Base-by-base conservation (phyloP, 1,140 invertebrate genomes). In the Teleogryllus occipitalis region DNA sequence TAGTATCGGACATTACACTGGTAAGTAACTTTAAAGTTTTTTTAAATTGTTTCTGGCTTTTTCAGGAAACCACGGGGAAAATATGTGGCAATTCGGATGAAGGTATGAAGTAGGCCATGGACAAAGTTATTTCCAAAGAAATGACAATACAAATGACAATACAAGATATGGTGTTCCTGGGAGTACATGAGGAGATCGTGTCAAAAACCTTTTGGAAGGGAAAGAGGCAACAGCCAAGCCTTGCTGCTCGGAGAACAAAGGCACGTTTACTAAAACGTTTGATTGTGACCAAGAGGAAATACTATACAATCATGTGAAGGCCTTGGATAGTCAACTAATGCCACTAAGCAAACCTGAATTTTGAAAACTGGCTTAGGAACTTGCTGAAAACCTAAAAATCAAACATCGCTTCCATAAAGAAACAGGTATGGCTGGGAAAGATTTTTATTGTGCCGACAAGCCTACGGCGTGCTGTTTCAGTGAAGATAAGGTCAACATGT, bases 371-470 rank as follows among this genome's bases (percentile, higher is more conserved):
- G 75, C 75, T 10, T 75, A 14, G 8, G 18, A 75, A 8, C 22
- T 75, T 10, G 75, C 75, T 12, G 75, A 75, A 22, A 22, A 10
- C 10, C 18, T 75, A 22, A 75, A 75, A 22, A 14, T 18, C 8
- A 8, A 10, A 21, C 81, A 85, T 80, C 48, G 75, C 18, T 84
- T 85, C 77, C 85, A 84, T 79, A 82, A 82, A 27, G 80, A 82
- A 18, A 84, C 82, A 79, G 79, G 80, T 82, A 82, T 81, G 79
- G 86, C 87, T 80, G 85, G 85, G 8, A 84, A 85, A 79, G 82
- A 86, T 80, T 87, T 85, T 84, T 86, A 84, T 77, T 82, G 83
- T 75, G 82, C 81, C 83, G 47, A 88, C 86, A 22, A 86, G 83
- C 74, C 65, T 87, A 18, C 82, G 83, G 7, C 81, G 85, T 79